Percentiles rank a stretch among this genome's conserved stretches.
Conservation (phyloP, 2,797 vertebrate species). For the Emys orbicularis region DNA sequence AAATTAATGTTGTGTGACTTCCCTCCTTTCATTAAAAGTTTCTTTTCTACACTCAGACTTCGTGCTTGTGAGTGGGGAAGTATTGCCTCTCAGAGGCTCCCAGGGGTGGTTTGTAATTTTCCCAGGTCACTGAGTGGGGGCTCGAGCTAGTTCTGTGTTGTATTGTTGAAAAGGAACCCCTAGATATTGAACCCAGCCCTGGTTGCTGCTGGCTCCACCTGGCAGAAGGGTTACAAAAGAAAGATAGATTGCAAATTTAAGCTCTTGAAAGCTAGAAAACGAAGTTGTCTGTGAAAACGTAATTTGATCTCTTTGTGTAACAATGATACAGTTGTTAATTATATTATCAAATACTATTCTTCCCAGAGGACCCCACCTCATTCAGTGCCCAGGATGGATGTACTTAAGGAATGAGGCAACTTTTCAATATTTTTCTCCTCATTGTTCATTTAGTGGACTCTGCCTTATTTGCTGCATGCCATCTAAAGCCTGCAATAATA, state of each 20-base stretch:
- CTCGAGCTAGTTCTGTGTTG: no score
- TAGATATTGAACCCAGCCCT: no score
- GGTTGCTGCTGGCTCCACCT: no score
- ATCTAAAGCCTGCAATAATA: conserved; percentile 21
- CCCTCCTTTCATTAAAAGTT: no score
- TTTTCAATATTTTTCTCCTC: not conserved
- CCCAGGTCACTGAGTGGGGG: no score
- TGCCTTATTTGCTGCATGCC: not conserved
- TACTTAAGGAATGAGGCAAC: not conserved
- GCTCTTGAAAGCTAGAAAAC: not conserved
- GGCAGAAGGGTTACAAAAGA: not conserved
- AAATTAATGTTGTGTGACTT: no score
- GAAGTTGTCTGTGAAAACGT: not conserved
- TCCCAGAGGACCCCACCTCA: not conserved
- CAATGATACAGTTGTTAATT: not conserved
- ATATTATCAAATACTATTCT: rapidly evolving
- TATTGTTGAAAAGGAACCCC: no score
- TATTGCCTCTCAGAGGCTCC: no score
- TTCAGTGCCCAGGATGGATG: not conserved
- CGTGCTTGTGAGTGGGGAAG: no score
- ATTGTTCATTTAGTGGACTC: conserved; percentile 9
- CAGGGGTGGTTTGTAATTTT: no score
- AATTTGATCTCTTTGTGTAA: not conserved
- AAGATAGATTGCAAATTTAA: not conserved
- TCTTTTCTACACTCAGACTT: no score